Base-by-base conservation (phyloP, 2,113 vertebrate species). In the Xenopus laevis region DNA sequence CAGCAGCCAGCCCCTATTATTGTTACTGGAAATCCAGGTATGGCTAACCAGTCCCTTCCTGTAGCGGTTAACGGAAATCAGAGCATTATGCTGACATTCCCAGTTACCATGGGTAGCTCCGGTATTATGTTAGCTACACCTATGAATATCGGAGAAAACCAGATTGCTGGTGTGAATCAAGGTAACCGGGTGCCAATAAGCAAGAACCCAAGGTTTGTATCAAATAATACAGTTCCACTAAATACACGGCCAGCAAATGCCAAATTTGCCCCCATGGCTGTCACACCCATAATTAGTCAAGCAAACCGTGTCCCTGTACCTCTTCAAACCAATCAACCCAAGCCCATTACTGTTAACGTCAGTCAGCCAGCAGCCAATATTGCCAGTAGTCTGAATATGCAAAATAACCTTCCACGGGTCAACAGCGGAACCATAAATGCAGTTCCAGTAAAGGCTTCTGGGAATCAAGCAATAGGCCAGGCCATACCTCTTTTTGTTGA, bases 81-180 rank as follows among this genome's bases (percentile, higher is more conserved):
- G 18, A 76, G 65, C 67, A 63, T 76, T 21, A 68, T 76, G 73
- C 23, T 68, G 10, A 76, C 73, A 2, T 69, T 75, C 21, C 73
- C 73, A 2, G 73, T 75, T 18, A 55, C 65, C 0, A 59, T 76
- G 1, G 66, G 73, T 16, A 69, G 66, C 50, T 76, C 73, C 7
- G 73, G 73, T 17, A 69, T 76, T 11, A 18, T 76, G 66, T 66
- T 76, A 2, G 73, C 73, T 8, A 69, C 73, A 6, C 73, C 73
- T 0, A 13, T 76, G 13, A 75, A 74, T 68, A 67, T 74, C 61
- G 15, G 64, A 9, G 72, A 74, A 52, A 74, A 61, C 21, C 65
- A 60, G n/a, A 46, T 74, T 33, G 12, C 63, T 7, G 72, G 72
- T 16, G 20, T 68, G 1, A 74, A 74, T 4, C 57, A 30, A 10